Percentiles rank a stretch among this genome's conserved stretches.
Evolutionary conservation across 1,140 invertebrate genomes (phyloP).

Genomic region (Tetranychus cinnabarinus): DNA sequence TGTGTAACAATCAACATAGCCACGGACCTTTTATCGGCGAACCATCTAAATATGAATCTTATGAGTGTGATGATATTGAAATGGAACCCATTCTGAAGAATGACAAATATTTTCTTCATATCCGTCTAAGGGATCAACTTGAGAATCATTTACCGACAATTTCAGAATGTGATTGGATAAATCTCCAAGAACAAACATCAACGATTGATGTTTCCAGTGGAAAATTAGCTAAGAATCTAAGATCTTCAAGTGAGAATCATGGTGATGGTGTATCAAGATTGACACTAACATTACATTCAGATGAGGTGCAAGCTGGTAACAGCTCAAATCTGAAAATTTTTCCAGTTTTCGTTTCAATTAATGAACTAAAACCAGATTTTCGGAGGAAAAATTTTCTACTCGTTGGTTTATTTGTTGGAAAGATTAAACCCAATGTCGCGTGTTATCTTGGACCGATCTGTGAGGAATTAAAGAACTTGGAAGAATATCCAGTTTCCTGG

Average conservation of each 20-base stretch:
- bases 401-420: not conserved
- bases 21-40: too few species aligned
- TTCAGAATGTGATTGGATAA: too few species aligned
- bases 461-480: not conserved
- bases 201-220: not conserved
- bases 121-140: too few species aligned
- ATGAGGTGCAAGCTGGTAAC: not conserved
- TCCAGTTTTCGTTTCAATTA: not conserved
- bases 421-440: not conserved
- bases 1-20: too few species aligned
- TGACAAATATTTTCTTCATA: too few species aligned
- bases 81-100: too few species aligned
- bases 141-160: too few species aligned
- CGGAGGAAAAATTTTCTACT: not conserved
- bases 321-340: not conserved
- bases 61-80: too few species aligned
- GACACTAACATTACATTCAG: not conserved
- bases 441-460: not conserved
- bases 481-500: not conserved
- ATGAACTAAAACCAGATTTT: not conserved
- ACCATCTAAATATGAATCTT: too few species aligned
- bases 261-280: not conserved
- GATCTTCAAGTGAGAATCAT: not conserved
- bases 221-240: not conserved
- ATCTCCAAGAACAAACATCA: not conserved